Evolutionary conservation across 92 coral and sea anemone species (phyloP), one percentile per base, ranked within the genome.

Genomic region (Blastomussa wellsi): DNA sequence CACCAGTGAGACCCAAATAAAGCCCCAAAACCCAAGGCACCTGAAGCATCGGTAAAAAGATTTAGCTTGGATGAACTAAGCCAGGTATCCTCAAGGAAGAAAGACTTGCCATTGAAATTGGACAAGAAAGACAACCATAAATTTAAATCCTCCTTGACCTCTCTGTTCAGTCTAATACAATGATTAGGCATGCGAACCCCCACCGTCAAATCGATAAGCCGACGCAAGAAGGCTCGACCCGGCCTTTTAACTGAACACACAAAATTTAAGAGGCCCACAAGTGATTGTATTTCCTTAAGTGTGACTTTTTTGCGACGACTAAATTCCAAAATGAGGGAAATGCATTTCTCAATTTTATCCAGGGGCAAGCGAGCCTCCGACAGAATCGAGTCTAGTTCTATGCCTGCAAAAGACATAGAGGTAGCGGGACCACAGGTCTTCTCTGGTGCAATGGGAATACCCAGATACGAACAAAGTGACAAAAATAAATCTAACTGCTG

Each of bases 381-480:
- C 32, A 48, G 53, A 29, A 90, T n/a, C 9, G 93, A 38, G 72
- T 93, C 93, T 3, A 93, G 59, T 73, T 92, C 90, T 12, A 89
- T 92, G 32, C 87, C 95, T 0, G 81, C 91, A 79, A 92, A 92
- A 35, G 89, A 83, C 24, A 87, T 7, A 5, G 87, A 79, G 26
- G 89, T 82, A 12, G 90, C 49, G 0, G 87, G 82, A 26, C 86
- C 80, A 48, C 78, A 37, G 8, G 90, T 89, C 83, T 89, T 89
- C 36, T 89, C 90, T 16, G 90, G 87, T 70, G 95, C 93, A 42
- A 90, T 92, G 66, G 93, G 93, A 55, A 92, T 84, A n/a, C 94
- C 88, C 0, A 90, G 44, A 37, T 86, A 79, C 26, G 31, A 22
- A 67, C 95, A 92, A 7, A 90, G 53, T 47, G 38, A 16, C 28